A percentile compares a stretch with the other conserved stretches of the same genome.
These are phyloP conservation scores for Pemphigus obesinymphae DNA, from an alignment of 1,140 invertebrate genomes.

Conservation along the genomic window DNA sequence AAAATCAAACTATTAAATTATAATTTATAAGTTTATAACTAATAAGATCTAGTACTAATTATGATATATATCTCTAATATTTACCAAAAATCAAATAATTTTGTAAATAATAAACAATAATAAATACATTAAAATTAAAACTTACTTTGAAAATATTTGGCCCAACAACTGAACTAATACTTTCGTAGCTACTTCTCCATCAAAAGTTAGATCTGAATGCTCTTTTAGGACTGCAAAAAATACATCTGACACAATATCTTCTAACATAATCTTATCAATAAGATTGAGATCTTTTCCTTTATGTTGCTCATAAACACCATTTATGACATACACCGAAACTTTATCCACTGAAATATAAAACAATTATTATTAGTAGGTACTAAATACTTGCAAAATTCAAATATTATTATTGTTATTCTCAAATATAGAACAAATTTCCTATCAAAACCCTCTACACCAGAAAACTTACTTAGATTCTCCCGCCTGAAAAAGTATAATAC, in stretches of 20 bases:
- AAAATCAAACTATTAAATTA: too few species aligned
- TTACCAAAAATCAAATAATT: too few species aligned
- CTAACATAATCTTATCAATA: slow-evolving; percentile 7
- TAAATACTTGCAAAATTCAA: too few species aligned
- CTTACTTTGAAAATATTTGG: slow-evolving; percentile 37
- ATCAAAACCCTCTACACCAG: too few species aligned
- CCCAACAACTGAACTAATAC: neutral
- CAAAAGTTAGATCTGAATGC: neutral
- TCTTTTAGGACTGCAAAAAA: slow-evolving; percentile 21
- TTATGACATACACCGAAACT: slow-evolving; percentile 26
- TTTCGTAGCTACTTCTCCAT: neutral
- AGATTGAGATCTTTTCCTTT: slow-evolving; percentile 26
- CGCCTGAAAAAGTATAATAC: too few species aligned
- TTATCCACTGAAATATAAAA: slow-evolving; percentile 25
- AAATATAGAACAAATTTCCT: too few species aligned
- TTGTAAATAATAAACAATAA: too few species aligned
- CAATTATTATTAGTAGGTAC: neutral
- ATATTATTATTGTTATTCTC: too few species aligned
- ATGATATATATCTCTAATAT: too few species aligned
- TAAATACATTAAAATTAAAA: neutral
- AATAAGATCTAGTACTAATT: too few species aligned
- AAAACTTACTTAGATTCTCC: too few species aligned
- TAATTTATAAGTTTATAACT: too few species aligned
- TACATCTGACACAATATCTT: slow-evolving; percentile 31
- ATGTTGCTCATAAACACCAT: slow-evolving; percentile 37